Percentiles rank a stretch among this genome's conserved stretches.
Evolutionary conservation across 2,113 vertebrate genomes (phyloP).

Genomic region (Dissostichus mawsoni): DNA sequence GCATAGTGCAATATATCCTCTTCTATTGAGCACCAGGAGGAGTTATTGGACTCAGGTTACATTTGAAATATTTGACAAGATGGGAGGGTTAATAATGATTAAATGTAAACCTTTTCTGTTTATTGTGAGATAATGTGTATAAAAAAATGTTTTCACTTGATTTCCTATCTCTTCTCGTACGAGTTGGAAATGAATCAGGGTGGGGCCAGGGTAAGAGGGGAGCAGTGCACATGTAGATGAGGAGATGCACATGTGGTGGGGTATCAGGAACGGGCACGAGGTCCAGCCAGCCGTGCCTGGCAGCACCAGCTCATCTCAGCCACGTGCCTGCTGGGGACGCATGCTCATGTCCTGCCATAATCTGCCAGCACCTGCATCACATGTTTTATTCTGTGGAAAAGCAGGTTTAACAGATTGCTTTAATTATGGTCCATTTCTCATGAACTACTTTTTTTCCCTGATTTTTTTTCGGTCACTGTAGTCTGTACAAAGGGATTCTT

Average conservation of each 20-base stretch:
- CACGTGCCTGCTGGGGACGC: constrained; percentile 65
- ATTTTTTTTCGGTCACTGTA: neutral
- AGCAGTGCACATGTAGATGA: constrained; percentile 53
- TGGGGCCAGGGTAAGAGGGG: constrained; percentile 6
- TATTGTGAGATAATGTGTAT: neutral
- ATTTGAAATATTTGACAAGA: constrained; percentile 53
- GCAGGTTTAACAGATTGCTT: neutral
- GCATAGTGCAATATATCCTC: neutral
- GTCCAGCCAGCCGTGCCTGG: constrained; percentile 68
- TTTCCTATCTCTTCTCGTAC: constrained; percentile 14
- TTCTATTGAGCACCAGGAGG: neutral
- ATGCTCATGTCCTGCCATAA: constrained; percentile 34
- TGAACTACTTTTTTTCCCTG: neutral
- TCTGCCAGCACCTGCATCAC: constrained; percentile 33
- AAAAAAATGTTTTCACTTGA: neutral
- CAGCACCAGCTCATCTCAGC: constrained; percentile 64
- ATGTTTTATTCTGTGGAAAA: neutral
- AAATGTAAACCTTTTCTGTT: neutral
- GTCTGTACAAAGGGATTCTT: neutral
- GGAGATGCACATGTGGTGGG: constrained; percentile 55
- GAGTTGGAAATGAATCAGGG: constrained; percentile 25
- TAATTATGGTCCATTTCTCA: neutral
- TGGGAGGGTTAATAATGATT: constrained; percentile 1
- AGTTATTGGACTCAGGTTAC: constrained; percentile 23
- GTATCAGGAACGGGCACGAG: constrained; percentile 52